Percentiles rank a stretch among this genome's conserved stretches.
phyloP scores from a whole-genome alignment of 2,797 vertebrate species.

The Chanos chanos region DNA sequence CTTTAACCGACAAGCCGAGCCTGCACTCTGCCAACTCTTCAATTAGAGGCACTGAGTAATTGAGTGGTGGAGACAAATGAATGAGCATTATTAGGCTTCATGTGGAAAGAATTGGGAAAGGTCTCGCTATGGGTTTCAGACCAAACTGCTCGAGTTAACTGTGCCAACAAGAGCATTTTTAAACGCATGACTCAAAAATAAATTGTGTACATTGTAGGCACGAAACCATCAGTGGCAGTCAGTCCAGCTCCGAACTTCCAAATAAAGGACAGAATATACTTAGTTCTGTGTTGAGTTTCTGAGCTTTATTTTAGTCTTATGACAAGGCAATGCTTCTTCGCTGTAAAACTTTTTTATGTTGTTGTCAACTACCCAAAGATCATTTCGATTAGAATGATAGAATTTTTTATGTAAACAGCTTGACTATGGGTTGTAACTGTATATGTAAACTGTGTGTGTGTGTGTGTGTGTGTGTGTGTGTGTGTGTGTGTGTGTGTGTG shows the following conservation, averaged over 20 bases:
- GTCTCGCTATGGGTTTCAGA: slow-evolving; percentile 19
- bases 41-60: slow-evolving; percentile 67
- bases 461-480: no score
- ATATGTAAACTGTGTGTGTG: no score
- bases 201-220: slow-evolving; percentile 28
- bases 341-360: no score
- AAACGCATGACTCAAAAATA: slow-evolving; percentile 56
- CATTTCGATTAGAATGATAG: no score
- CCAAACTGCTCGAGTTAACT: slow-evolving; percentile 31
- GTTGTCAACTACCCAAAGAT: no score
- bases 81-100: slow-evolving; percentile 43
- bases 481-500: no score
- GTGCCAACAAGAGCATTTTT: slow-evolving; percentile 46
- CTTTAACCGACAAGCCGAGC: slow-evolving; percentile 20
- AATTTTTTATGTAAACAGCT: no score
- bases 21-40: slow-evolving; percentile 65
- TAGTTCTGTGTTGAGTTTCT: background rate
- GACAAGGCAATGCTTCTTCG: no score
- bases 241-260: slow-evolving; percentile 17
- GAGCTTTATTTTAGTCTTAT: no score
- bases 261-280: slow-evolving; percentile 7
- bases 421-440: no score
- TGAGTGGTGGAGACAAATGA: slow-evolving; percentile 60
- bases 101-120: slow-evolving; percentile 58
- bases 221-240: slow-evolving; percentile 16